Base-by-base conservation (phyloP, 2,797 vertebrate genomes). In the Enteromius trimaculatus region DNA sequence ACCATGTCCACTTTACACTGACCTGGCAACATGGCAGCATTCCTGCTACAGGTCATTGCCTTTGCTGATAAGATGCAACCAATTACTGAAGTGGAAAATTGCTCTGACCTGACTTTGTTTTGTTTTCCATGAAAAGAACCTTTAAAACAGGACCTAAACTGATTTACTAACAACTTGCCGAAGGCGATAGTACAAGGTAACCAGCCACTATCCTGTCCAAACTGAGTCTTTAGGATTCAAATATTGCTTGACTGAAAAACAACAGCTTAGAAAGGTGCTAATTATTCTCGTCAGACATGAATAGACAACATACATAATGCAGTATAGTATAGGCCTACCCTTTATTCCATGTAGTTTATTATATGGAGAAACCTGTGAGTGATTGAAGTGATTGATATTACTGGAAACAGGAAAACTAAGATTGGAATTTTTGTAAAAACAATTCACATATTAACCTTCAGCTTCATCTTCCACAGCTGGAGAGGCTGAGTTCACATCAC, bases 121-220 rank as follows among this genome's bases (percentile, higher is more conserved):
- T 80, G 87, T 90, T 92, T 89, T 87, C 83, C 87, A 86, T 72
- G 87, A 87, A 92, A 91, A 88, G 72, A 86, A 76, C 78, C 75
- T 78, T 83, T 83, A 60, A 83, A 83, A 71, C 66, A 77, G 39
- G 39, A 49, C 66, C 79, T 14, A 81, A 76, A 80, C 76, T 65
- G 26, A 55, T 64, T 78, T 44, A 70, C 78, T 64, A 65, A 64
- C 53, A 81, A 81, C 78, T 69, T 39, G 82, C 58, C 39, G 69
- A 62, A 86, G 85, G 82, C 16, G 19, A 66, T 10, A 53, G 37
- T 77, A 74, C 83, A 86, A 76, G 82, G 72, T 75, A 85, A 87
- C 81, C 77, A 86, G 44, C 86, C 47, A 70, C 26, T 79, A 47
- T 78, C 31, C 60, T 68, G 39, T 77, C 31, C 13, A 42, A 31